Base-by-base conservation (phyloP, 1,140 invertebrate species). In the Aradophagus sp. region DNA sequence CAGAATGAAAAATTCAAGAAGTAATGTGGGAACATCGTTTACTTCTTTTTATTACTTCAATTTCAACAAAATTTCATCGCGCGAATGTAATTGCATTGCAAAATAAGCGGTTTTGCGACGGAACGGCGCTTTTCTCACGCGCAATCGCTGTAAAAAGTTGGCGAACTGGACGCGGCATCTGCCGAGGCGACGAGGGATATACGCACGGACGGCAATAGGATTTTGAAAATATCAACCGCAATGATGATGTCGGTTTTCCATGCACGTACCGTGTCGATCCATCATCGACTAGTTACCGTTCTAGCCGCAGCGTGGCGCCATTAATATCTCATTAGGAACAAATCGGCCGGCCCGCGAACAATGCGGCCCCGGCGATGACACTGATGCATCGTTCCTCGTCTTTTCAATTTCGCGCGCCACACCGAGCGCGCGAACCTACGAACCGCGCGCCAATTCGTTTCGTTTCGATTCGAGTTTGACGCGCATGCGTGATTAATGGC, bases 271-370 rank as follows among this genome's bases (percentile, higher is more conserved):
- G 35, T 71, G 65, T 73, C 77, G 73, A 85, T 85, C 83, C 78
- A 85, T 85, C 83, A 84, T 83, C 78, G 68, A 78, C 80, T 78
- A 77, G 82, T 85, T 84, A 84, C 79, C 83, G 80, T 85, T 85
- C 83, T 83, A 82, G 81, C 82, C 82, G 76, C 82, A 83, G 78
- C 71, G 71, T 82, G 82, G 82, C 82, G 84, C 79, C 78, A 85
- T 84, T 83, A 84, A 85, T 84, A 79, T 79, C 75, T 83, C 81
- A 81, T 85, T 83, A 83, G 75, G 80, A 72, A 75, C 73, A 75
- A 81, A 77, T 77, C 77, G 50, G 55, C 38, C 48, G 52, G 16
- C 27, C 45, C 27, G 20, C 63, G 74, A 77, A 79, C 76, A 80
- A 80, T 77, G 69, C 73, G 42, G 71, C 48, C 50, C 55, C 56